These are phyloP conservation scores for Raphicerus campestris DNA, from an alignment of 2,113 vertebrate genomes.

Conservation along the genomic window DNA sequence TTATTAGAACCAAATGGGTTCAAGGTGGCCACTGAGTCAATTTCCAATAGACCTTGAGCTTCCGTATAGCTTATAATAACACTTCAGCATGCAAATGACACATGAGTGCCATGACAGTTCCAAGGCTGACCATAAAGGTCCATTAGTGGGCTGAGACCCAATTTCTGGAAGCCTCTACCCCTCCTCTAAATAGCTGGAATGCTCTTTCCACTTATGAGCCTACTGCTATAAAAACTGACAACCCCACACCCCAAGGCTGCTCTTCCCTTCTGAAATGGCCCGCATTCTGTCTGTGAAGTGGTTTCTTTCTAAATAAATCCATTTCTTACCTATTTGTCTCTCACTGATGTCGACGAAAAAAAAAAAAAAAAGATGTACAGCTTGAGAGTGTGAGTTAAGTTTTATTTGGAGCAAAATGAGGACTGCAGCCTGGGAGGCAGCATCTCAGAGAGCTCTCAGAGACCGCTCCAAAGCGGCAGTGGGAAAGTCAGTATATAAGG, in stretches of 20 bases:
- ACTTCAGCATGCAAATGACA: neutral
- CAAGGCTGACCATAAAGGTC: neutral
- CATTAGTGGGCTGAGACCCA: neutral
- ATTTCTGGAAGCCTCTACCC: neutral
- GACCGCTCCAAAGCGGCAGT: neutral
- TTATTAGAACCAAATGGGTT: neutral
- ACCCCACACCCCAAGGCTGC: neutral
- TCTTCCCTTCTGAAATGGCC: neutral
- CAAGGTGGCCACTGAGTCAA: too few species aligned
- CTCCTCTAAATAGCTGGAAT: neutral
- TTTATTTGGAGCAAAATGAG: neutral
- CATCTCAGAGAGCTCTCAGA: neutral
- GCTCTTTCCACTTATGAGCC: neutral
- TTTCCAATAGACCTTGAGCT: neutral
- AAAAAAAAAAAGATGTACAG: neutral
- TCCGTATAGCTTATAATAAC: neutral
- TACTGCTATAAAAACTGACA: neutral
- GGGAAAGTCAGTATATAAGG: neutral
- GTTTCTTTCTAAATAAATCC: neutral
- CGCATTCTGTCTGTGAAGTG: neutral
- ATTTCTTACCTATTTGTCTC: neutral
- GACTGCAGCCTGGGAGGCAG: neutral
- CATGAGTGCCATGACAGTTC: rapidly evolving
- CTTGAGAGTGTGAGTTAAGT: neutral
- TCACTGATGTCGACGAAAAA: rapidly evolving